Base-by-base conservation (phyloP, 1,140 invertebrate species). In the Euschistus heros region DNA sequence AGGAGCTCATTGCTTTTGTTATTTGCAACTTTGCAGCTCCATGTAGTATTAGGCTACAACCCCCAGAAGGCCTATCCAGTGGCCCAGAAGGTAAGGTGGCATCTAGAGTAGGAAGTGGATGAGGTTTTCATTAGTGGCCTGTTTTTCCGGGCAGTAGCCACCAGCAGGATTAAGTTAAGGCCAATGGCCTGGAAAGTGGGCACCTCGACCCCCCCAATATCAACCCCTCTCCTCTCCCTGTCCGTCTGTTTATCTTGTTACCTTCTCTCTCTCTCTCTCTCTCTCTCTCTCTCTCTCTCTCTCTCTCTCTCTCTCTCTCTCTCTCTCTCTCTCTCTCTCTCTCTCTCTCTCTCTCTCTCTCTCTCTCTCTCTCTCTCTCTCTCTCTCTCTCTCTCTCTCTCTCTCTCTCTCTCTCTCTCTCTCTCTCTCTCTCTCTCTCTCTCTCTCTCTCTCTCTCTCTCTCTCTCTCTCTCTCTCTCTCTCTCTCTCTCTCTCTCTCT, bases 311-410 rank as follows among this genome's bases (percentile, higher is more conserved):
- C 27, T 59, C 55, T 18, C 27, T 27, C 4, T 13, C 55, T n/a
- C 4, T 15, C 27, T 20, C 4, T 20, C 24, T 22, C 27, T 24
- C 17, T 20, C 15, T 27, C 27, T 59, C 55, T 24, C 17, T 27
- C 6, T 15, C 55, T 18, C 55, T 15, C 24, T 22, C 2, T 13
- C 27, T 22, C 27, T 13, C 55, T 24, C 27, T 22, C 27, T 20
- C 55, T 27, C 17, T 33, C n/a, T 60, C 57, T 60, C 18, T 33
- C 33, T 30, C 57, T 60, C 18, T 33, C 33, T 60, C 24, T 60
- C 18, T 33, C 33, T 30, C 57, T 60, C 18, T 33, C 18, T 60
- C 57, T 30, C 33, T 18, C 33, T 27, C 57, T 5, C 33, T 33
- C 6, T 60, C 57, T 2, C 18, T 26, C 18, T 60, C 57, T 2